These are phyloP conservation scores for Macrotrachela quadricornifera DNA, from an alignment of 1,140 invertebrate genomes.

Conservation along the genomic window DNA sequence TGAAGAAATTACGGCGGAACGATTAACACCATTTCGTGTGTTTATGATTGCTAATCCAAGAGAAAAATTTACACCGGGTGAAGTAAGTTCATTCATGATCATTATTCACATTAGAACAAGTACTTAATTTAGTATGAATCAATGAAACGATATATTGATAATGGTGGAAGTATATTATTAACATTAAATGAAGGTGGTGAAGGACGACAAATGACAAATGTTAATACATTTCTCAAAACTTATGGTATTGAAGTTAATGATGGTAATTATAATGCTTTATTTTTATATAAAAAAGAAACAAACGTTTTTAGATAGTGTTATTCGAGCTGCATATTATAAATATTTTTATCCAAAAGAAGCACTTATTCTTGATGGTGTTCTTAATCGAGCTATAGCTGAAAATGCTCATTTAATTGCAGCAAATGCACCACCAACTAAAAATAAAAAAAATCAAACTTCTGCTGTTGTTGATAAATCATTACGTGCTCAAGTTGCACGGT, in stretches of 20 bases:
- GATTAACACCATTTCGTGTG: conserved; percentile 49
- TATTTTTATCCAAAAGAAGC: conserved; percentile 97
- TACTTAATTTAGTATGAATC: conserved; percentile 25
- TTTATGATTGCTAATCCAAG: conserved; percentile 62
- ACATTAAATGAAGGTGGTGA: conserved; percentile 73
- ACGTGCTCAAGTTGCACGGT: too few relatives aligned
- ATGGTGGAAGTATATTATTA: conserved; percentile 61
- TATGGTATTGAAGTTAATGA: conserved; percentile 83
- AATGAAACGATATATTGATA: conserved; percentile 50
- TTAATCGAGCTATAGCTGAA: conserved; percentile 46
- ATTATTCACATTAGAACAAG: too few relatives aligned
- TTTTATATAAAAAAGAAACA: neutral
- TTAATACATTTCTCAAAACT: conserved; percentile 85
- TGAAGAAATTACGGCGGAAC: conserved; percentile 48
- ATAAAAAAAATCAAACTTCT: too few relatives aligned
- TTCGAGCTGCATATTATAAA: conserved; percentile 83
- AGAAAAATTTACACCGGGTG: conserved; percentile 63
- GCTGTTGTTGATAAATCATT: too few relatives aligned
- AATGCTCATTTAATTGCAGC: conserved; percentile 16
- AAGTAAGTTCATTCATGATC: too few relatives aligned
- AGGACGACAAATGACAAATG: conserved; percentile 64
- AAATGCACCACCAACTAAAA: too few relatives aligned
- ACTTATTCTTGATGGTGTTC: conserved; percentile 56
- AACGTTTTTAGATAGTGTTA: conserved; percentile 51
- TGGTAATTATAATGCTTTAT: conserved; percentile 36